phyloP scores from a whole-genome alignment of 2,113 vertebrate genomes.

The Catharus fuscescens region DNA sequence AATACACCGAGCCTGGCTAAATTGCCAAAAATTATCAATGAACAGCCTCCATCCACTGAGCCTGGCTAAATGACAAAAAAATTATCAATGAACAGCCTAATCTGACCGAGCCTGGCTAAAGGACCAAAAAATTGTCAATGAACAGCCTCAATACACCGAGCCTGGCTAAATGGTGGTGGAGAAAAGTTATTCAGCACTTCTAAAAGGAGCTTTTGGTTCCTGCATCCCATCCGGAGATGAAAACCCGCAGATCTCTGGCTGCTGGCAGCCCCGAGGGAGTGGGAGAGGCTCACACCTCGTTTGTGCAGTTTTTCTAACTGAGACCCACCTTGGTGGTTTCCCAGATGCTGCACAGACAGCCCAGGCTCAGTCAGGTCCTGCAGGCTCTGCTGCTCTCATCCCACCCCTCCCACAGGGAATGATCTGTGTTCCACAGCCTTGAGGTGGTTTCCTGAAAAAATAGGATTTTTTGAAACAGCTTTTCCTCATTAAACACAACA shows the following conservation, averaged over 20 bases:
- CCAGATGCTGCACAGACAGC: background rate
- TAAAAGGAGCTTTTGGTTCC: background rate
- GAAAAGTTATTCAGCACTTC: background rate
- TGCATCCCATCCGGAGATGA: background rate
- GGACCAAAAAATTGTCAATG: too few relatives aligned
- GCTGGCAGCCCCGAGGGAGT: background rate
- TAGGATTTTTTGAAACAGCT: fast-evolving
- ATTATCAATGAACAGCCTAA: too few relatives aligned
- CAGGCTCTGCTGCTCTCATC: background rate
- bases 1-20: background rate
- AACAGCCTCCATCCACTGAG: too few relatives aligned
- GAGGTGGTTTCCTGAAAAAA: background rate
- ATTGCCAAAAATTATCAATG: too few relatives aligned
- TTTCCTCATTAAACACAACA: background rate
- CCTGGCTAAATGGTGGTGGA: background rate
- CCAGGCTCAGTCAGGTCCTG: background rate
- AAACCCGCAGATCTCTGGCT: background rate
- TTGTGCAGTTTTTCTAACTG: background rate
- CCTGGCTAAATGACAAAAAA: too few relatives aligned
- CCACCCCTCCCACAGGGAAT: background rate
- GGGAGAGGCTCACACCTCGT: background rate
- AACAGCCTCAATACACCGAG: background rate
- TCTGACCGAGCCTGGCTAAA: background rate
- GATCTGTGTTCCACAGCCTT: fast-evolving
- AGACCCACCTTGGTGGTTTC: background rate